Evolutionary conservation across 2,888 invertebrate species (phyloP).

Genomic region (Lepeophtheirus nordmannii): DNA sequence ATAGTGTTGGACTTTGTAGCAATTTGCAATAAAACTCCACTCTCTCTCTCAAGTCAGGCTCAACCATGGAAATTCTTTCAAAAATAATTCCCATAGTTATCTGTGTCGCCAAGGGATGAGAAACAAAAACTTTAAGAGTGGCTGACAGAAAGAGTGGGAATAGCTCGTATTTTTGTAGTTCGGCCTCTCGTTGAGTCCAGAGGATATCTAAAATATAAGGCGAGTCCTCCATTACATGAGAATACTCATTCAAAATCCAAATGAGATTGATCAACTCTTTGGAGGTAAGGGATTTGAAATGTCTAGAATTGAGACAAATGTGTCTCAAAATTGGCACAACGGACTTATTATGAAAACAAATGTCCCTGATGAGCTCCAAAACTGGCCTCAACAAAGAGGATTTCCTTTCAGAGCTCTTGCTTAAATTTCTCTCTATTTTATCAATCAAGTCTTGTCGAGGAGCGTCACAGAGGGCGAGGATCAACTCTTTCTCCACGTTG

Average conservation of each 20-base stretch:
- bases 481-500: background rate
- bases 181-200: background rate
- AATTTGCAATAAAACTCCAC: background rate
- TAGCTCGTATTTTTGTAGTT: background rate
- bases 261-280: background rate
- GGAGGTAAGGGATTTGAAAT: background rate
- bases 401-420: background rate
- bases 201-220: background rate
- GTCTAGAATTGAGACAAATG: background rate
- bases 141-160: background rate
- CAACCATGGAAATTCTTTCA: background rate
- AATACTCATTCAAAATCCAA: background rate
- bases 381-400: background rate
- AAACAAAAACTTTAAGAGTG: constrained; percentile 1
- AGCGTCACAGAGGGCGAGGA: background rate
- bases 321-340: background rate
- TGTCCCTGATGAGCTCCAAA: background rate
- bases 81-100: background rate
- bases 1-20: background rate
- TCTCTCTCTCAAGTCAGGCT: background rate
- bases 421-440: background rate
- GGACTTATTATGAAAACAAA: background rate
- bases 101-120: background rate
- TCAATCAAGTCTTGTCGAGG: background rate
- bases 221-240: background rate